These are phyloP conservation scores for Halcyon senegalensis DNA, from an alignment of 2,113 vertebrate genomes.

Conservation along the genomic window DNA sequence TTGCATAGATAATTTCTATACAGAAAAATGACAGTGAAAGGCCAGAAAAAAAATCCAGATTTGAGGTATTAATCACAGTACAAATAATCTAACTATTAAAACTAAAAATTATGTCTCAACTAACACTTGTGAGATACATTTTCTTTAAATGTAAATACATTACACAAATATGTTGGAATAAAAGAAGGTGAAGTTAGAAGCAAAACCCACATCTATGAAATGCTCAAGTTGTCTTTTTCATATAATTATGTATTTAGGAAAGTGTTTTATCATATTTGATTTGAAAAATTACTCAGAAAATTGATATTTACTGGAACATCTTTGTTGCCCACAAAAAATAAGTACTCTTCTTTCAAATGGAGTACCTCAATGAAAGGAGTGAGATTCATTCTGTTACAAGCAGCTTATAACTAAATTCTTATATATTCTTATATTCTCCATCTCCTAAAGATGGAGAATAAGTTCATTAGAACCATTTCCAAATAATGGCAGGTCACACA, in stretches of 20 bases:
- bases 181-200: neutral
- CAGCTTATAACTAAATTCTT: neutral
- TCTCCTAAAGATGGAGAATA: neutral
- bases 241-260: neutral
- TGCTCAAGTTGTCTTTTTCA: neutral
- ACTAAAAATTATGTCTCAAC: neutral
- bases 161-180: neutral
- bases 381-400: neutral
- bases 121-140: neutral
- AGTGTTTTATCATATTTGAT: neutral
- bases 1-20: neutral
- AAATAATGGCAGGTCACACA: neutral
- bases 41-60: neutral
- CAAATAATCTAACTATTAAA: neutral
- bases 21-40: neutral
- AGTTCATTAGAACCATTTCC: conserved; percentile 26
- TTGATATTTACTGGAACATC: neutral
- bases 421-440: no score
- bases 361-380: neutral
- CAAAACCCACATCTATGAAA: neutral
- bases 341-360: neutral
- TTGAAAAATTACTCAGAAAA: neutral
- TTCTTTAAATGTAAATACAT: neutral
- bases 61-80: neutral
- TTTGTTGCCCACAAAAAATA: neutral